Percentiles rank a stretch among this genome's conserved stretches.
phyloP scores from a whole-genome alignment of 2,888 invertebrate species.

The Dasypolia templi region DNA sequence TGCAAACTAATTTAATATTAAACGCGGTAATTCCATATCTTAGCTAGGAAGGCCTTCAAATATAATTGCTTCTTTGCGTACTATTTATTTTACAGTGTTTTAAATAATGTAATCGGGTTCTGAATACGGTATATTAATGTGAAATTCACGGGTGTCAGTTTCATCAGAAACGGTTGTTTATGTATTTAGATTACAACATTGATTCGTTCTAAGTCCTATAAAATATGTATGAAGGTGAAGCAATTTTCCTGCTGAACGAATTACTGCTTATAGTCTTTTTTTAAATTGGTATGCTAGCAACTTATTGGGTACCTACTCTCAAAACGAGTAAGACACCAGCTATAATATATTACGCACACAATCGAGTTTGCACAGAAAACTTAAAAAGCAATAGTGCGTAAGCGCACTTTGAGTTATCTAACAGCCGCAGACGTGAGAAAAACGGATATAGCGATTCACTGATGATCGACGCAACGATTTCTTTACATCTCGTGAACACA shows the following conservation, averaged over 20 bases:
- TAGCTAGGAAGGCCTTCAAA: slow-evolving; percentile 17
- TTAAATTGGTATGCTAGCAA: not conserved
- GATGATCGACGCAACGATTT: slow-evolving; percentile 71
- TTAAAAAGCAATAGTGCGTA: slow-evolving; percentile 51
- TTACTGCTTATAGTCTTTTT: too few species aligned
- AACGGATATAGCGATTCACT: slow-evolving; percentile 68
- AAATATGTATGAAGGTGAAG: too few species aligned
- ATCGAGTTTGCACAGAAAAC: slow-evolving; percentile 10
- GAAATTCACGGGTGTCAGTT: slow-evolving; percentile 31
- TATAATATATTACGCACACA: not conserved
- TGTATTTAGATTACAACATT: not conserved
- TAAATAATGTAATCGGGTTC: slow-evolving; percentile 21
- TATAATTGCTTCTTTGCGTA: not conserved
- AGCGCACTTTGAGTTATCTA: slow-evolving; percentile 69
- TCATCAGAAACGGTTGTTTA: not conserved
- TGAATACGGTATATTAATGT: not conserved
- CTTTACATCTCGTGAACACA: slow-evolving; percentile 63
- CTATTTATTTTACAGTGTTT: slow-evolving; percentile 28
- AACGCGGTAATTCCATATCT: slow-evolving; percentile 29
- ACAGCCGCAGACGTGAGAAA: slow-evolving; percentile 74
- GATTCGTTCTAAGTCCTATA: not conserved
- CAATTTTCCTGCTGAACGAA: too few species aligned
- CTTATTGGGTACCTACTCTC: not conserved
- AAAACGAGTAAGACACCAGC: not conserved
- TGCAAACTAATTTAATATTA: slow-evolving; percentile 55